Base-by-base conservation (phyloP, 2,888 invertebrate species). In the Carterocephalus palaemon region DNA sequence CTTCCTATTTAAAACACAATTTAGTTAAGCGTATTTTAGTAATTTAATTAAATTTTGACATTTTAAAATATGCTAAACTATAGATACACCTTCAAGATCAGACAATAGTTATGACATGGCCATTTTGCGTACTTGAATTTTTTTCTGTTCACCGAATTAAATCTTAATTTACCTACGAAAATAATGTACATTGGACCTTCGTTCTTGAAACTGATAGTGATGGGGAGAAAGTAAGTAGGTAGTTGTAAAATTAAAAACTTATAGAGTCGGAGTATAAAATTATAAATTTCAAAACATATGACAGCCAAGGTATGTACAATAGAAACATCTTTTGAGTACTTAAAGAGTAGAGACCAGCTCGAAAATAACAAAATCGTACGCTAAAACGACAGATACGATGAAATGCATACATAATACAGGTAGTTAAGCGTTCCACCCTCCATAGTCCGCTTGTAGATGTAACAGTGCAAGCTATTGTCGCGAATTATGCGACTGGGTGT, bases 261-360 rank as follows among this genome's bases (percentile, higher is more conserved):
- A 74, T 71, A 71, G 70, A 74, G 65, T 34, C 17, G 24, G 24
- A 45, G 37, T 29, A 36, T 33, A 29, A 45, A 31, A 28, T 4
- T 23, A 22, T 29, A 10, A 22, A 19, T 6, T 36, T 52, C 8
- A 41, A 54, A 60, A 59, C 51, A 68, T 20, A 23, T 23, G 29
- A 29, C 22, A 10, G 6, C 29, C 15, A 20, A 7, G 20, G 29
- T 37, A 16, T 34, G 34, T 43, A 34, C 26, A 43, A 29, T 31
- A 37, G 9, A 37, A 75, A 78, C 77, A 80, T 75, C 70, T 70
- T 80, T 75, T 78, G 82, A 83, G 84, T 82, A 84, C 81, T 77
- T 69, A 72, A 73, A 72, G 58, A 72, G 64, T 64, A 77, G 85
- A 85, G 85, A 81, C 85, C 85, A 84, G 85, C 85, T 85, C 85